Conservation (phyloP, 2,113 vertebrate species). For the Pituophis catenifer region DNA sequence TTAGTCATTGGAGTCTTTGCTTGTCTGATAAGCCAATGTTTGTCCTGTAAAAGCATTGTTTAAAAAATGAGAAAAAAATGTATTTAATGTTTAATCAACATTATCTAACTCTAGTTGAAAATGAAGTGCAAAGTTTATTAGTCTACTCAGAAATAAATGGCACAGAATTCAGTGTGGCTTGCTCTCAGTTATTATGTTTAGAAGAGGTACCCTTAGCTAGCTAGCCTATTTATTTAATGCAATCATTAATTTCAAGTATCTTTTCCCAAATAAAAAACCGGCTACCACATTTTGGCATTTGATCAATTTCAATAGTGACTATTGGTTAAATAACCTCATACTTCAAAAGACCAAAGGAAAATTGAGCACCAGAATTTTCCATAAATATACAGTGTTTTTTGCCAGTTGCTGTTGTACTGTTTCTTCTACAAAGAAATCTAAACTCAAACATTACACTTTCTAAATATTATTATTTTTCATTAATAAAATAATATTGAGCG, state of each 20-base stretch:
- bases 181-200: not conserved
- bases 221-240: not conserved
- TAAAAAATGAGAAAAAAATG: not conserved
- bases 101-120: not conserved
- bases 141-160: not conserved
- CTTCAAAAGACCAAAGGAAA: not conserved
- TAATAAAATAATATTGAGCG: not conserved
- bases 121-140: not conserved
- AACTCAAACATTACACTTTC: not conserved
- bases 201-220: not conserved
- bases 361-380: not conserved
- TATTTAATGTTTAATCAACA: not conserved
- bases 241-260: not conserved
- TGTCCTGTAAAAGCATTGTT: slow-evolving; percentile 77
- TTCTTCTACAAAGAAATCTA: not conserved
- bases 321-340: not conserved
- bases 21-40: slow-evolving; percentile 97
- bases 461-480: not conserved
- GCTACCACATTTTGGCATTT: not conserved
- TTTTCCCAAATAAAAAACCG: not conserved
- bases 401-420: not conserved
- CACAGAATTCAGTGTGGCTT: not conserved
- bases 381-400: not conserved
- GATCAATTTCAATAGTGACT: not conserved
- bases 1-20: slow-evolving; percentile 97